Conservation (phyloP, 1,140 invertebrate species). For the Platorchestia sp. region DNA sequence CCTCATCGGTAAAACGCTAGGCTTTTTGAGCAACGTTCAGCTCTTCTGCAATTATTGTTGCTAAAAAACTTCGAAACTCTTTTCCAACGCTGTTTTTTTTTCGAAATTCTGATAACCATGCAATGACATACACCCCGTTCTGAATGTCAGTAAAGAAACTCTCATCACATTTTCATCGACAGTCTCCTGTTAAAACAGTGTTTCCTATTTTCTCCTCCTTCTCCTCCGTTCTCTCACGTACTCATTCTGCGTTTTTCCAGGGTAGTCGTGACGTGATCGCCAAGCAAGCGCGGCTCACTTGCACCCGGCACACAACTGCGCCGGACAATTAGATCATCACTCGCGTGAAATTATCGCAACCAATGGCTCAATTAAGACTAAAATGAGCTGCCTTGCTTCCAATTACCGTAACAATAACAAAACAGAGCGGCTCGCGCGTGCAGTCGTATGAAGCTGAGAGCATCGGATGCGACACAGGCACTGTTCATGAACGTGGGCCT, state of each 20-base stretch:
- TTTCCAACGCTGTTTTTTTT: too few relatives aligned
- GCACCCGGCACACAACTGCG: background rate
- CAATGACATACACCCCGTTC: background rate
- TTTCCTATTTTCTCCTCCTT: background rate
- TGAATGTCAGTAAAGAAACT: background rate
- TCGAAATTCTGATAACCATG: background rate
- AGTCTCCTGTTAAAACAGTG: background rate
- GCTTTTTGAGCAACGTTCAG: background rate
- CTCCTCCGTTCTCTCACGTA: background rate
- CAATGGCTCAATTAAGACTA: conserved; percentile 50
- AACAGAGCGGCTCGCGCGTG: background rate
- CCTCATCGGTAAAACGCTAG: background rate
- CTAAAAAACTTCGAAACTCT: background rate
- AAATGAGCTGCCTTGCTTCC: conserved; percentile 49
- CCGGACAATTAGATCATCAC: conserved; percentile 40
- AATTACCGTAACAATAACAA: conserved; percentile 37
- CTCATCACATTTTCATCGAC: background rate
- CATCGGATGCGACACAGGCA: background rate
- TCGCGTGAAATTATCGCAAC: conserved; percentile 23
- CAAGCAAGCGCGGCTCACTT: background rate
- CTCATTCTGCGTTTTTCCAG: background rate
- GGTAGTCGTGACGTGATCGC: background rate
- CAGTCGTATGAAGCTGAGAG: background rate
- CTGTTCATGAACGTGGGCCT: background rate
- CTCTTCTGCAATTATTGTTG: background rate